Conservation (phyloP, 2,113 vertebrate species). For the Serinus canaria region DNA sequence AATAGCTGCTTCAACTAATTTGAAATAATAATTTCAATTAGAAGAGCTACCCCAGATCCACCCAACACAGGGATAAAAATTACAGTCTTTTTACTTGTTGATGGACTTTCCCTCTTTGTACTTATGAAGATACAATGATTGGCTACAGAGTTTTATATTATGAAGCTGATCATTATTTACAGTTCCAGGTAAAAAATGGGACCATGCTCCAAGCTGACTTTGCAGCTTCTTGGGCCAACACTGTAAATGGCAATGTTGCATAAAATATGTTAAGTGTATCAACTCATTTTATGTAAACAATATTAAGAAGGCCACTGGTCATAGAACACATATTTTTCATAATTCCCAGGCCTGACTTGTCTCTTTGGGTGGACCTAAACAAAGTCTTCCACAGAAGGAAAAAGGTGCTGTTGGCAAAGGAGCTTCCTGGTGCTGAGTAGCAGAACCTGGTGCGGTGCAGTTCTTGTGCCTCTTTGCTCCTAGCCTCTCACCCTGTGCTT, state of each 20-base stretch:
- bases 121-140: background rate
- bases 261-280: background rate
- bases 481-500: fast-evolving
- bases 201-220: background rate
- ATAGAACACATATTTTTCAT: background rate
- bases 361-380: background rate
- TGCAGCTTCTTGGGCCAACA: background rate
- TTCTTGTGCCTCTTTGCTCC: background rate
- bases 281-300: background rate
- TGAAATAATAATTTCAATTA: background rate
- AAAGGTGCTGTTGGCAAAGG: background rate
- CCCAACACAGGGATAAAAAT: background rate
- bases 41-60: background rate
- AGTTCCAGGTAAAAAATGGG: background rate
- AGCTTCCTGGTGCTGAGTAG: background rate
- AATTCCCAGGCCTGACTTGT: background rate
- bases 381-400: background rate
- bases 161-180: background rate
- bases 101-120: background rate
- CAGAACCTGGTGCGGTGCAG: background rate
- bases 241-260: background rate
- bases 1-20: background rate
- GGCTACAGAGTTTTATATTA: background rate
- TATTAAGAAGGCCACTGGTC: background rate
- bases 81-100: background rate